Conservation (phyloP, 1,140 invertebrate genomes). For the Drosophila sp. region DNA sequence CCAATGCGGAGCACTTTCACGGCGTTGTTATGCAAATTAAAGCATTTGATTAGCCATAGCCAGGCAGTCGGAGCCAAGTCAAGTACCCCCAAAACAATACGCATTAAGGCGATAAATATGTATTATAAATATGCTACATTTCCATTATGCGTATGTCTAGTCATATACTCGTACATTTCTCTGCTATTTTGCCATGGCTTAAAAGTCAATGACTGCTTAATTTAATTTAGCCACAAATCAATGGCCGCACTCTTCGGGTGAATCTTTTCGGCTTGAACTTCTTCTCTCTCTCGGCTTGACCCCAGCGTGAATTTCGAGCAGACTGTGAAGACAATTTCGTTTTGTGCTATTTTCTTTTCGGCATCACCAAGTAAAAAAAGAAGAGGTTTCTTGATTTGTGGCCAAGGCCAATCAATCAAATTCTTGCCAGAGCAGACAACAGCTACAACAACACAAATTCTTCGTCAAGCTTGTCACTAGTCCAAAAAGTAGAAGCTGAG, state of each 20-base stretch:
- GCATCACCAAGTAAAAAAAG: not conserved
- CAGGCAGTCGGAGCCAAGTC: not conserved
- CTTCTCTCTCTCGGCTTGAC: conserved; percentile 34
- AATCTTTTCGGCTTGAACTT: conserved; percentile 59
- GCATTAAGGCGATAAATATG: conserved; percentile 35
- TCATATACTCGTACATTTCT: conserved; percentile 2
- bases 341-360: conserved; percentile 40
- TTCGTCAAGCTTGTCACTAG: conserved; percentile 33
- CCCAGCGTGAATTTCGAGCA: conserved; percentile 46
- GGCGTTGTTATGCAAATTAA: conserved; percentile 75
- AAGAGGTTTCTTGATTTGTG: conserved; percentile 46
- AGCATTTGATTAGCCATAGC: conserved; percentile 69
- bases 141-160: conserved; percentile 31
- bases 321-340: conserved; percentile 74
- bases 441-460: not conserved
- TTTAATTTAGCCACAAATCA: conserved; percentile 78
- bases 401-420: conserved; percentile 71
- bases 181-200: conserved; percentile 2
- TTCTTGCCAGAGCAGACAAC: conserved; percentile 15
- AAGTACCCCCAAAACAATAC: conserved; percentile 22
- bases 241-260: conserved; percentile 50
- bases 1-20: conserved; percentile 69
- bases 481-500: too few species aligned
- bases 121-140: conserved; percentile 24
- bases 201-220: conserved; percentile 81